Evolutionary conservation across 64 coral and sea anemone genomes (phyloP), one percentile per base, ranked within the genome.

Genomic region (Dendrophyllia cribrosa): DNA sequence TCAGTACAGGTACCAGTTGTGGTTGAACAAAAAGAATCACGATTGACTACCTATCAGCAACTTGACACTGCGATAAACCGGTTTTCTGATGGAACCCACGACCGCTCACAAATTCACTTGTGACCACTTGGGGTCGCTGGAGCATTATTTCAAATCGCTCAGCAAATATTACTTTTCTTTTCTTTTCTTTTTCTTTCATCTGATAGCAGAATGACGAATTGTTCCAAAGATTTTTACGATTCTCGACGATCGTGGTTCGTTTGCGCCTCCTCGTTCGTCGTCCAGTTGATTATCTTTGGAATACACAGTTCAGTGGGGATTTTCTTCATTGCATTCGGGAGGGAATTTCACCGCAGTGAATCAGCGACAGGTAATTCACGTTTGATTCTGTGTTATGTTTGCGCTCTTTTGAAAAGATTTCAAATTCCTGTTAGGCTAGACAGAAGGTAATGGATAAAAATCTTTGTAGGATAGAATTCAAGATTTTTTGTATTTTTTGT

Each of bases 241-340:
- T 52, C 75, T 22, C 49, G 21, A 3, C 46, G 49, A 24, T 66
- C 88, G 0, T 91, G 89, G 76, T 58, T 82, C 24, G 89, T 91
- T 9, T 91, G 89, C 15, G 66, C 20, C 6, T 78, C 89, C 59
- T 91, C 89, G 2, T 91, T 82, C 75, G 26, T 82, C 10, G 89
- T 91, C 17, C 89, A 91, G n/a, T 91, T 91, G 15, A 63, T 83
- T 21, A 79, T 91, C 47, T 83, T 91, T 83, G 89, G 89, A 17
- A 58, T 91, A 59, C 89, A 91, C 26, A 91, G 79, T 73, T 91
- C 89, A 6, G 78, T 65, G 78, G 89, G 89, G 25, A 83, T 91
- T 56, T 79, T 91, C 6, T 91, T 91, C 21, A 48, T 48, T 20
- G 49, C 89, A 6, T 51, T 91, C 1, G 56, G 50, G 3, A 75